Evolutionary conservation across 2,888 invertebrate species (phyloP), one percentile per base, ranked within the genome.

Genomic region (Meta bourneti): DNA sequence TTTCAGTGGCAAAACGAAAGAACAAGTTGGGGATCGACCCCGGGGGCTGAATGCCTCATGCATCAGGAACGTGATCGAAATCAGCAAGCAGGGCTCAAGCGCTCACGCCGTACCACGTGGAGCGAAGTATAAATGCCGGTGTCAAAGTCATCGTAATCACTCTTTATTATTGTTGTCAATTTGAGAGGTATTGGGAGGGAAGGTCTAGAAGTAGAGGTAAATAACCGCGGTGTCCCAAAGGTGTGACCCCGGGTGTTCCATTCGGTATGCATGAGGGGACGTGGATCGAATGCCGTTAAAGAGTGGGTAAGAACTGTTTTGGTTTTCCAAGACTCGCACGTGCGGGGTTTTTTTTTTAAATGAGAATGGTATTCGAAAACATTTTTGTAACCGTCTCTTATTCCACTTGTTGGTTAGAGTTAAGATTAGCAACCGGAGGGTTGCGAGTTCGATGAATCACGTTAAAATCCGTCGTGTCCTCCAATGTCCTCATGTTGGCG

Each of bases 211-310:
- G 48, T 8, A 54, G 75, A 52, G 86, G 86, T 86, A 86, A 86
- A 86, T 78, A 86, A 86, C 86, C 86, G 78, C 75, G 78, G 16
- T 77, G 69, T 84, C 75, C 61, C 20, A 1, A 34, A 34, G 34
- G n/a, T 77, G 34, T 48, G 16, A 51, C 51, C 48, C 77, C 16
- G 49, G 52, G 77, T 48, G 77, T 61, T 61, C 13, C 61, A 16
- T 61, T 61, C 0, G 13, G 7, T 72, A 71, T 72, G 48, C 7
- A 9, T 71, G 13, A 69, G 9, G 48, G 75, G n/a, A 75, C 8
- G 9, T 16, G 20, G 74, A 74, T 84, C 84, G 74, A 72, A 16
- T 61, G 11, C 74, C 19, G 54, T 84, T 75, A 61, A 75, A 19
- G n/a, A 5, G 48, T 8, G 16, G 54, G 5, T 75, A 34, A 61